Evolutionary conservation across 2,113 vertebrate genomes (phyloP).

Genomic region (Plecotus auritus): DNA sequence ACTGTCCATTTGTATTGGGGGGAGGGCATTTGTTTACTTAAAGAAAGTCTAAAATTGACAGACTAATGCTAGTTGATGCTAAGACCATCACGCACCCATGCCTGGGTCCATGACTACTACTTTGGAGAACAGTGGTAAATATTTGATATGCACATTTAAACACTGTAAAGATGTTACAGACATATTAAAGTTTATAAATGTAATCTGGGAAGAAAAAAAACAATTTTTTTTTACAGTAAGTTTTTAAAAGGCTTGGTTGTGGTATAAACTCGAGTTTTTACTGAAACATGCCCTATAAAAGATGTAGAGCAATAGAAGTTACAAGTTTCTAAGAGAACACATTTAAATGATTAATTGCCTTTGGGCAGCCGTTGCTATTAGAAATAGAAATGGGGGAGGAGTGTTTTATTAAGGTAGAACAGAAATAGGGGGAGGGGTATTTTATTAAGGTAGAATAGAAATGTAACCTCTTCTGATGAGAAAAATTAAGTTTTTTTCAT

Average conservation of each 20-base stretch:
- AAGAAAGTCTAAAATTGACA: conserved; percentile 59
- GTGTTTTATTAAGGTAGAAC: background rate
- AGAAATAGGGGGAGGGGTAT: background rate
- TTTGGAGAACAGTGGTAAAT: conserved; percentile 12
- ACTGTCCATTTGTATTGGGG: background rate
- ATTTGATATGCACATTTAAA: background rate
- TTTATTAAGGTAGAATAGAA: background rate
- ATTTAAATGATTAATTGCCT: background rate
- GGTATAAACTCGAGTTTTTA: background rate
- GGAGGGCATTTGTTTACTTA: background rate
- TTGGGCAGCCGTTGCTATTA: background rate
- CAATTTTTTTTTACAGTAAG: background rate
- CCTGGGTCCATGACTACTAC: conserved; percentile 4
- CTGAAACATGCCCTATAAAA: background rate
- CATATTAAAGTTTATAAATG: background rate
- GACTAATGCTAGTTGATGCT: conserved; percentile 1
- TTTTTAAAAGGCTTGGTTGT: background rate
- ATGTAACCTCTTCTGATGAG: background rate
- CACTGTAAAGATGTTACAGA: background rate
- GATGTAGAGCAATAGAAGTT: background rate
- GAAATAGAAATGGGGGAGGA: background rate
- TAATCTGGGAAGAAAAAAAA: background rate
- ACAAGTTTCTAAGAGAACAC: background rate
- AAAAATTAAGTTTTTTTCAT: background rate
- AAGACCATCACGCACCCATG: conserved; percentile 44